Conservation (phyloP, 2,797 vertebrate species). For the Clamator glandarius region DNA sequence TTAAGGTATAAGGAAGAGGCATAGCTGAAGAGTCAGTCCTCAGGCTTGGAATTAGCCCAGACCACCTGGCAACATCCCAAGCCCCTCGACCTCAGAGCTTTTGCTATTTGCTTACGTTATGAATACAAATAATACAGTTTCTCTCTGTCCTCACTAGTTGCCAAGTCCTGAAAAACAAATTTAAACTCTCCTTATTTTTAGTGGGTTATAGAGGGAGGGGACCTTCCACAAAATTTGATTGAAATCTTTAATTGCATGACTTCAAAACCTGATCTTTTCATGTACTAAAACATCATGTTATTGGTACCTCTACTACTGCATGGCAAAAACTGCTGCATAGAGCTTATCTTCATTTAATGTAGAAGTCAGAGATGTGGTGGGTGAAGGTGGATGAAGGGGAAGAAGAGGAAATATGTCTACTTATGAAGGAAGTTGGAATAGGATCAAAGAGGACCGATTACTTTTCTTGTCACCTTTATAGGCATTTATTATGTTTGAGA, state of each 20-base stretch:
- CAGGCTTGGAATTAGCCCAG: not conserved
- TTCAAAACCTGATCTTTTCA: not conserved
- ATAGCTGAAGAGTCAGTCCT: not conserved
- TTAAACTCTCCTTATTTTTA: not conserved
- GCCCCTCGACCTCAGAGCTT: not conserved
- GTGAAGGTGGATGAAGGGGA: not conserved
- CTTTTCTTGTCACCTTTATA: not conserved
- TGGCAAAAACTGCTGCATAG: not conserved
- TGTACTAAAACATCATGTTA: not conserved
- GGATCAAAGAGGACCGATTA: not conserved
- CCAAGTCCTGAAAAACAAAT: not conserved
- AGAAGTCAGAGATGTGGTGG: not conserved
- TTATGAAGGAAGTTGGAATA: not conserved
- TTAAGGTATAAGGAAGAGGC: not conserved
- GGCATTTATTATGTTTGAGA: not conserved
- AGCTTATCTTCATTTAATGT: not conserved
- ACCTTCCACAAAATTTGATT: not conserved
- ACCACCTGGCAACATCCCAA: not conserved
- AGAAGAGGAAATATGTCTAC: rapidly evolving
- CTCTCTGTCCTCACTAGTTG: not conserved
- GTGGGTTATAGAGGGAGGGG: not conserved
- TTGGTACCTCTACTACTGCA: not conserved
- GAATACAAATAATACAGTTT: not conserved
- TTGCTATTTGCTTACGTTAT: not conserved
- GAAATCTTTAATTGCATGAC: not conserved